Evolutionary conservation across 2,113 vertebrate species (phyloP).

Genomic region (Casuarius casuarius): DNA sequence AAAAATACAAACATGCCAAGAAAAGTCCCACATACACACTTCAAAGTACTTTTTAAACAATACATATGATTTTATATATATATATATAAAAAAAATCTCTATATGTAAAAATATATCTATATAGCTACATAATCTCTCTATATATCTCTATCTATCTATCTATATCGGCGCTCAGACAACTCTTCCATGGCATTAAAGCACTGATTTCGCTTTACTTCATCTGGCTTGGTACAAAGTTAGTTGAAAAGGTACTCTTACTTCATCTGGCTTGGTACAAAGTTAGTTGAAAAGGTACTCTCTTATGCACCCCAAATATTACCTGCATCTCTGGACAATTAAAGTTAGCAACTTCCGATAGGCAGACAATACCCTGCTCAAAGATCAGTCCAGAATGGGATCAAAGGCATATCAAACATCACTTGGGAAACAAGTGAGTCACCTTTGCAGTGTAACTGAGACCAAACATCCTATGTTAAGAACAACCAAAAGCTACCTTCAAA

Average conservation of each 20-base stretch:
- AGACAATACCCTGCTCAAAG: not conserved
- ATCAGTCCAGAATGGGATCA: not conserved
- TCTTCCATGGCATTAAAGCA: not conserved
- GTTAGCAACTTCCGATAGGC: not conserved
- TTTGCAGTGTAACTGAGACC: not conserved
- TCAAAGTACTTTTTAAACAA: not conserved
- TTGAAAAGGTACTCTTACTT: not conserved
- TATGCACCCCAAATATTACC: not conserved
- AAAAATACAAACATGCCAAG: slow-evolving; percentile 6
- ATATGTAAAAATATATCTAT: too few species aligned
- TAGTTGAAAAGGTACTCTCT: not conserved
- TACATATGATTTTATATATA: not conserved
- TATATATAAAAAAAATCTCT: too few species aligned
- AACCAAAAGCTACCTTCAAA: not conserved
- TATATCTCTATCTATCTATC: too few species aligned
- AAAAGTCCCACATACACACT: not conserved
- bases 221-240: not conserved
- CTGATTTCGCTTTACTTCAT: too few species aligned
- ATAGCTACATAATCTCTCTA: too few species aligned
- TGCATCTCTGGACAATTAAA: not conserved
- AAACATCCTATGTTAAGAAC: not conserved
- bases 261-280: not conserved
- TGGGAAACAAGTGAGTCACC: not conserved
- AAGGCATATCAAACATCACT: not conserved
- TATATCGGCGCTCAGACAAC: not conserved